Conservation (phyloP, 2,888 invertebrate genomes). For the Epinotia bilunana region DNA sequence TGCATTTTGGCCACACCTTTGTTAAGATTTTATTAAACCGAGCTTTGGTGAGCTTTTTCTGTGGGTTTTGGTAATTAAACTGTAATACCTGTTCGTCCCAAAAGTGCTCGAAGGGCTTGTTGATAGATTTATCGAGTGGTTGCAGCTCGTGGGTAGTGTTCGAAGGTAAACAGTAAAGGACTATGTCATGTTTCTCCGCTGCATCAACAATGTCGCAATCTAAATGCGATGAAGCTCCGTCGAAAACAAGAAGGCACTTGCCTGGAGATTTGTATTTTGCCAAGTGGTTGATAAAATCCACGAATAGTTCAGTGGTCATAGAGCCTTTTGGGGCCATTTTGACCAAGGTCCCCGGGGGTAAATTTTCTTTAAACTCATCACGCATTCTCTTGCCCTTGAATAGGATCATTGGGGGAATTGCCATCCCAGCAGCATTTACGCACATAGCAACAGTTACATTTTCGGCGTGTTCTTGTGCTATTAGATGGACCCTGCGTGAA, state of each 20-base stretch:
- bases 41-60: too few species aligned
- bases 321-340: constrained; percentile 5
- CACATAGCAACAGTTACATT: constrained; percentile 31
- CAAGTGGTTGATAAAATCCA: constrained; percentile 19
- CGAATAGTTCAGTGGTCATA: constrained; percentile 18
- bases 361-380: constrained; percentile 17
- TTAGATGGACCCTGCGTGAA: constrained; percentile 26
- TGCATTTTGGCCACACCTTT: too few species aligned
- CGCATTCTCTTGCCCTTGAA: constrained; percentile 23
- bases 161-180: constrained; percentile 22
- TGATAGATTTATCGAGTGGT: constrained; percentile 16
- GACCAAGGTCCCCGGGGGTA: background rate
- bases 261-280: background rate
- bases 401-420: constrained; percentile 23
- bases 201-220: constrained; percentile 16
- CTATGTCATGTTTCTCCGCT: constrained; percentile 29
- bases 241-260: constrained; percentile 23
- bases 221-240: constrained; percentile 30
- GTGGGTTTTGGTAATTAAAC: background rate
- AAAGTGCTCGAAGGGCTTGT: constrained; percentile 16
- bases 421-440: constrained; percentile 19
- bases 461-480: constrained; percentile 34
- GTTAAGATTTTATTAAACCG: too few species aligned
- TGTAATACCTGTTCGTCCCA: constrained; percentile 18
- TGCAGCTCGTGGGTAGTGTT: constrained; percentile 14